Base-by-base conservation (phyloP, 2,888 invertebrate genomes). In the Caenorhabditis doughertyi region DNA sequence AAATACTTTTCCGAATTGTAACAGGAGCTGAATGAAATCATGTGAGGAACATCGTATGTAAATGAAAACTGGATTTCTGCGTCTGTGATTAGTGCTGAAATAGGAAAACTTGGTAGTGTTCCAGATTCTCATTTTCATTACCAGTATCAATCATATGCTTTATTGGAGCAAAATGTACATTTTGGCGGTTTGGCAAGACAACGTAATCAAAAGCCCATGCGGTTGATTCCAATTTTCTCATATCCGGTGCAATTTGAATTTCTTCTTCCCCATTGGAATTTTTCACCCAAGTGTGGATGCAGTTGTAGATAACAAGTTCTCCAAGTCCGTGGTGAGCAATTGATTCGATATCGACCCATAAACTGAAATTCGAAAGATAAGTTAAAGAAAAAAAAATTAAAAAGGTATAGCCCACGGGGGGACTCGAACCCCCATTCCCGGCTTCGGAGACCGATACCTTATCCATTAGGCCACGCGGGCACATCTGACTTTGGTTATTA, bases 91-190 rank as follows among this genome's bases (percentile, higher is more conserved):
- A 47, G 13, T 1, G 44, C 44, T 47, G 39, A 16, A 39, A 11
- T 13, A 13, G 11, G 2, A 39, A 13, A 39, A 39, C 11, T 4
- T n/a, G n/a, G n/a, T n/a, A 13, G 5, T 39, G 2, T 13, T 39
- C 7, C 9, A 39, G 16, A 13, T 8, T 39, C 9, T 32, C 5
- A 32, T 7, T 32, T 7, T 7, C 32, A 32, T 16, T 44, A 73
- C 72, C 72, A 29, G 72, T 64, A 35, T 74, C 74, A 27, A 74
- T 44, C 42, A 74, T 39, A 35, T 74, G 64, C 8, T 74, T 74
- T 8, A 64, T 29, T 7, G 74, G 65, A 16, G 55, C 55, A 47
- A 74, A 74, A 18, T 74, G 39, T 2, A 25, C n/a, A 32, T 65
- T 64, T 1, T 16, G 42, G 2, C 56, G 64, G 32, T 32, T 11